Base-by-base conservation (phyloP, 2,113 vertebrate genomes). In the Dissostichus mawsoni region DNA sequence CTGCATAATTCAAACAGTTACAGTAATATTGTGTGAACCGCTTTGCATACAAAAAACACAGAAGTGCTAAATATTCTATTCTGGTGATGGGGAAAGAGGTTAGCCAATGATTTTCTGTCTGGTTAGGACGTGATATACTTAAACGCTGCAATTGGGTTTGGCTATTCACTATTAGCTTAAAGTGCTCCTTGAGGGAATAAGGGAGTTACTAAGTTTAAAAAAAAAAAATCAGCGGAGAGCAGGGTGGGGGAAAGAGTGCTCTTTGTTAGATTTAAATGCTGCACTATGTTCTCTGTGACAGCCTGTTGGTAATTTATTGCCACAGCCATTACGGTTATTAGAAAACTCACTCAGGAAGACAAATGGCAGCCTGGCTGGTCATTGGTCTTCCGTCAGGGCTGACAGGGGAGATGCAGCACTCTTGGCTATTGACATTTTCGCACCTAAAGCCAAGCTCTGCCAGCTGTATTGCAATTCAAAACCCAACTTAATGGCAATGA, bases 321-420 rank as follows among this genome's bases (percentile, higher is more conserved):
- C 47, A 76, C 58, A 87, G 91, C 91, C 91, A 94, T 95, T 95
- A 95, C 41, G 56, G 91, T 91, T 95, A 95, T 95, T 94, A 93
- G 90, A 95, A 94, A 94, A 90, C 92, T 94, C 93, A 89, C 89
- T 93, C 92, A 90, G 87, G 86, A 93, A 94, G 92, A 95, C 84
- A 80, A 94, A 94, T 92, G 83, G 88, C 80, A 81, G 86, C 64
- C 76, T 76, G 78, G 73, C 79, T n/a, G 74, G 76, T 86, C 78
- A 78, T 85, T 82, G 89, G 78, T 93, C 89, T 78, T 92, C 81
- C 48, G 69, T 94, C 92, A 93, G 83, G 58, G 64, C 87, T 90
- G 93, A 92, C 90, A 90, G 77, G 86, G 81, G 91, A 90, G 85
- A 89, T 66, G 80, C 82, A 51, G 86, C 85, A 90, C 85, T 91